Percentiles rank a stretch among this genome's conserved stretches.
phyloP scores from a whole-genome alignment of 2,113 vertebrate species.

The Eublepharis macularius region DNA sequence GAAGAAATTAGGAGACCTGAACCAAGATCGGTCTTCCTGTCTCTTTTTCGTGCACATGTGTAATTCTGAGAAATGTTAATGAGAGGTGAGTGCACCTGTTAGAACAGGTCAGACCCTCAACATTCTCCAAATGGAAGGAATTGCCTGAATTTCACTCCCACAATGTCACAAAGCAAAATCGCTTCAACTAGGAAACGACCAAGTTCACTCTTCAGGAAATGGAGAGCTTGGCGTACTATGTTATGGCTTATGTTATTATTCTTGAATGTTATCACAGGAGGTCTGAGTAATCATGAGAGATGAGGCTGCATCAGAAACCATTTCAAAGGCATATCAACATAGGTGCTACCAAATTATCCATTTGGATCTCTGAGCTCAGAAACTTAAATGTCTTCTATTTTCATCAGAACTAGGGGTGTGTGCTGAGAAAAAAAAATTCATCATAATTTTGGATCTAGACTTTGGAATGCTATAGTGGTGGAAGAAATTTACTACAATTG shows the following conservation, averaged over 20 bases:
- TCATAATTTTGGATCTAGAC: too few relatives aligned
- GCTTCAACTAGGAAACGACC: neutral
- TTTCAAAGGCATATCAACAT: too few relatives aligned
- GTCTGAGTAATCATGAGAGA: neutral
- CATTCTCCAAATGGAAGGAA: constrained; percentile 2
- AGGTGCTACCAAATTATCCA: too few relatives aligned
- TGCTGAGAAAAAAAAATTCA: too few relatives aligned
- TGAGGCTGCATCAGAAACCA: too few relatives aligned
- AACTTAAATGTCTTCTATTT: too few relatives aligned
- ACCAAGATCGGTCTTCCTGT: constrained; percentile 17
- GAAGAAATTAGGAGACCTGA: constrained; percentile 46
- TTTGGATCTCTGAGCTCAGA: too few relatives aligned
- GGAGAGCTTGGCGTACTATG: neutral
- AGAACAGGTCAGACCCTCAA: constrained; percentile 26
- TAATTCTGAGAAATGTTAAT: constrained; percentile 25
- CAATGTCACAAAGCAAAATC: constrained; percentile 4
- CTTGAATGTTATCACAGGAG: neutral
- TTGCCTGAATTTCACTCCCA: constrained; percentile 3
- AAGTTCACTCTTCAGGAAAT: neutral
- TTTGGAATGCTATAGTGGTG: too few relatives aligned
- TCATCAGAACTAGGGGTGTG: too few relatives aligned
- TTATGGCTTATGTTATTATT: too few relatives aligned
- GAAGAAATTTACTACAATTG: too few relatives aligned
- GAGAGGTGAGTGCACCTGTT: constrained; percentile 38
- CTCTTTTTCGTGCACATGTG: constrained; percentile 12